phyloP scores from a whole-genome alignment of 2,888 invertebrate species.

The Phyllotreta cruciferae region DNA sequence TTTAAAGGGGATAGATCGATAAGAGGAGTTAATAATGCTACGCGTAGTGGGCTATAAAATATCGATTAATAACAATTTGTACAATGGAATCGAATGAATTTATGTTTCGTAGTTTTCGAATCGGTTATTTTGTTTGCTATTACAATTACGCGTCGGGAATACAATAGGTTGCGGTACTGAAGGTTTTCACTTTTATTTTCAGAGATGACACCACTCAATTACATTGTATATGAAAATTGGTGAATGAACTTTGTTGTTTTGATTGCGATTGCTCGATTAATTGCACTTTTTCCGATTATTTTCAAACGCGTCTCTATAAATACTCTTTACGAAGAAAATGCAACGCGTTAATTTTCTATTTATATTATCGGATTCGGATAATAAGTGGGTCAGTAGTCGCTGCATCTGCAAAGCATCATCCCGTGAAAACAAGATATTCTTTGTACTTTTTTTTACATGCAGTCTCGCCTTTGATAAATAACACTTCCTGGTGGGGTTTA shows the following conservation, averaged over 20 bases:
- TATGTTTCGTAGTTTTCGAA: slow-evolving; percentile 2
- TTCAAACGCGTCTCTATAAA: no score
- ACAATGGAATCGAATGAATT: slow-evolving; percentile 11
- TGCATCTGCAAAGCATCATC: slow-evolving; percentile 13
- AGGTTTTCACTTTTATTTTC: slow-evolving; percentile 17
- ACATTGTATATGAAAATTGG: slow-evolving; percentile 3
- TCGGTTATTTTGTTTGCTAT: slow-evolving; percentile 12
- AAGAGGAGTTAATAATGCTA: no score
- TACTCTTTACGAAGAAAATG: no score
- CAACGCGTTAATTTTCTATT: slow-evolving; percentile 3
- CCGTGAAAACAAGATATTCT: slow-evolving; percentile 2
- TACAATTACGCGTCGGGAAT: background rate
- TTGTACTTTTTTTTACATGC: background rate
- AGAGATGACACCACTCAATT: slow-evolving; percentile 5
- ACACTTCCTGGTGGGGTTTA: background rate
- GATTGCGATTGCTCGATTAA: background rate
- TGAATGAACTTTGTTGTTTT: slow-evolving; percentile 5
- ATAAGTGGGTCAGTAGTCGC: slow-evolving; percentile 11
- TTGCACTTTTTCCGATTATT: background rate
- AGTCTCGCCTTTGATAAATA: no score
- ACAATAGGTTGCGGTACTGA: background rate
- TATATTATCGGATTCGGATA: slow-evolving; percentile 4
- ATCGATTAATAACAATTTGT: slow-evolving; percentile 18
- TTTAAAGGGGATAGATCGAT: no score
- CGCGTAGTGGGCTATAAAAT: background rate